Evolutionary conservation across 2,797 vertebrate genomes (phyloP).

Genomic region (Pipistrellus pygmaeus): DNA sequence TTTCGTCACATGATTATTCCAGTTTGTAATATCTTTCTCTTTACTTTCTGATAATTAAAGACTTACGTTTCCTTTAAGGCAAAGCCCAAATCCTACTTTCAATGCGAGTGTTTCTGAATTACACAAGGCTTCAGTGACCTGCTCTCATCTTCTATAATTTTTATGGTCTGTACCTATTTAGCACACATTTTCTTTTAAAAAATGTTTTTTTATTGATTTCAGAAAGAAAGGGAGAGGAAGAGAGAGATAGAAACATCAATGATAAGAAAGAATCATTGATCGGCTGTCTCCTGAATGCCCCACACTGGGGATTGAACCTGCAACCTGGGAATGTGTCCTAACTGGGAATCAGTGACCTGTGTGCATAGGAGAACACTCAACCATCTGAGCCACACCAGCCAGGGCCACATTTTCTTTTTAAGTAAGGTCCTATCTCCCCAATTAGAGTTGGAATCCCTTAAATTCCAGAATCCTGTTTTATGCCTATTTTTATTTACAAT

Average conservation of each 20-base stretch:
- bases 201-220: no score
- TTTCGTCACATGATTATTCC: background rate
- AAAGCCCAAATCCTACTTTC: background rate
- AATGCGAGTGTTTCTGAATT: background rate
- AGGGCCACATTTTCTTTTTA: constrained; percentile 27
- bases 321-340: no score
- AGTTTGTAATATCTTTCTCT: background rate
- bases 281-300: no score
- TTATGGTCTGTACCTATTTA: constrained; percentile 14
- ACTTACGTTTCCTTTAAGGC: background rate
- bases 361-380: background rate
- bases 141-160: constrained; percentile 11
- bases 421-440: background rate
- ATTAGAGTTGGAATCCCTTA: background rate
- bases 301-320: no score
- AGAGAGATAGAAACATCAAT: no score
- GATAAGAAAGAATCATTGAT: no score
- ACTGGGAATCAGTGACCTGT: background rate
- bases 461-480: constrained; percentile 22
- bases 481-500: constrained; percentile 3
- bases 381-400: background rate
- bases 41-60: background rate
- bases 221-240: no score
- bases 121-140: background rate
- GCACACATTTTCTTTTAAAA: background rate